Base-by-base conservation (phyloP, 2,797 vertebrate genomes). In the Psittacula echo region DNA sequence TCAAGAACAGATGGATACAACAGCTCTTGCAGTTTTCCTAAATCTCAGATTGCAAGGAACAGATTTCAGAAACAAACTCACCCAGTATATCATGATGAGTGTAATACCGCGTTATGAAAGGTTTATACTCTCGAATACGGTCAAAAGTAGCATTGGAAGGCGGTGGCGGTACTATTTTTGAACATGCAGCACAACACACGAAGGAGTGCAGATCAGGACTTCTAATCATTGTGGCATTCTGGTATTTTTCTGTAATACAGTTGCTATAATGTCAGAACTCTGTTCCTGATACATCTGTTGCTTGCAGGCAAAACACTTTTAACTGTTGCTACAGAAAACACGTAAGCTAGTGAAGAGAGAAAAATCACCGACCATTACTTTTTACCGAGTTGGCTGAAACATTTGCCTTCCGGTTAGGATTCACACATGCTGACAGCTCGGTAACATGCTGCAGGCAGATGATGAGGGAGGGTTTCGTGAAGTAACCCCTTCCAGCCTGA, bases 101-200 rank as follows among this genome's bases (percentile, higher is more conserved):
- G n/a, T 96, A 97, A 95, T 91, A 97, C 6, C 77, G 58, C 30
- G 95, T 97, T 90, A 95, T 97, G 83, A 94, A 97, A 71, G 96
- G 96, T 44, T 96, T 97, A 62, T 96, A 97, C 64, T 98, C 97
- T 85, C 82, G 62, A 86, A 97, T 97, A 78, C 13, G 23, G 65
- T 92, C 62, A 66, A 96, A 97, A 37, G 91, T 86, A 78, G 96
- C 77, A 3, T 13, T 76, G n/a, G 91, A 88, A 92, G 95, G 96
- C 15, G 94, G 91, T 60, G 91, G 84, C 73, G 95, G 96, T 29
- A 97, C 64, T 79, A 96, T 81, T 97, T 97, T 96, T 79, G 95
- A 97, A 94, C 97, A 97, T 30, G 96, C 29, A 53, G 97, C 93
- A 83, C 97, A 98, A 79, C 96, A 97, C 93, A 98, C 93, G 94